Conservation (phyloP, 2,888 invertebrate genomes). For the Linyphia triangularis region DNA sequence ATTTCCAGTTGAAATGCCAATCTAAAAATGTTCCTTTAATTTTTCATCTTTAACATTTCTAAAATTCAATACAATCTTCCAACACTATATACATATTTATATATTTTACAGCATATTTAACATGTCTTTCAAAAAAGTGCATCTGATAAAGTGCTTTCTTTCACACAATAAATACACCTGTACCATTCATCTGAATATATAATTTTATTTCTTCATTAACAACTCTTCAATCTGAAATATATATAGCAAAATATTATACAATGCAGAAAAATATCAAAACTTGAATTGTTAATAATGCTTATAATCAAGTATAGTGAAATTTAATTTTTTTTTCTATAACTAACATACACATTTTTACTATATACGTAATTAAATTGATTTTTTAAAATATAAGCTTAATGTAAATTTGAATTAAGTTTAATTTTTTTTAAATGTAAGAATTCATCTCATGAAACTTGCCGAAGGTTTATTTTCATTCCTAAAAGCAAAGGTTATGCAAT, state of each 20-base stretch:
- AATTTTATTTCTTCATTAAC: constrained; percentile 54
- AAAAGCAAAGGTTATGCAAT: no score
- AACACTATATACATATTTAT: constrained; percentile 52
- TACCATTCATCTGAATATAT: not conserved
- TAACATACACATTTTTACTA: no score
- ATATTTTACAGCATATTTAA: constrained; percentile 36
- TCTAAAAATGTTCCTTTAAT: not conserved
- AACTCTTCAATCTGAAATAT: constrained; percentile 71
- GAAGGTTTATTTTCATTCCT: no score
- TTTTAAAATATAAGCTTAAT: no score
- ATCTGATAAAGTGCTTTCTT: constrained; percentile 11
- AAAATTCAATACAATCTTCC: constrained; percentile 16
- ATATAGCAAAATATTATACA: not conserved
- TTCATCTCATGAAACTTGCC: no score
- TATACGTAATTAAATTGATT: no score
- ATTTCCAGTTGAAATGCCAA: not conserved
- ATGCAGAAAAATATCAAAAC: not conserved
- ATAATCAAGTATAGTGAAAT: not conserved
- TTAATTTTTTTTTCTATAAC: no score
- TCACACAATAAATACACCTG: constrained; percentile 49
- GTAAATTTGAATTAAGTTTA: no score
- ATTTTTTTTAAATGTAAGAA: no score
- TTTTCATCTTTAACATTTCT: not conserved
- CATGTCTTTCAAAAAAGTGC: not conserved
- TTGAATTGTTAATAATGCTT: not conserved